These are phyloP conservation scores for Drosophila aldrichi DNA, from an alignment of 2,888 invertebrate genomes.

Conservation along the genomic window DNA sequence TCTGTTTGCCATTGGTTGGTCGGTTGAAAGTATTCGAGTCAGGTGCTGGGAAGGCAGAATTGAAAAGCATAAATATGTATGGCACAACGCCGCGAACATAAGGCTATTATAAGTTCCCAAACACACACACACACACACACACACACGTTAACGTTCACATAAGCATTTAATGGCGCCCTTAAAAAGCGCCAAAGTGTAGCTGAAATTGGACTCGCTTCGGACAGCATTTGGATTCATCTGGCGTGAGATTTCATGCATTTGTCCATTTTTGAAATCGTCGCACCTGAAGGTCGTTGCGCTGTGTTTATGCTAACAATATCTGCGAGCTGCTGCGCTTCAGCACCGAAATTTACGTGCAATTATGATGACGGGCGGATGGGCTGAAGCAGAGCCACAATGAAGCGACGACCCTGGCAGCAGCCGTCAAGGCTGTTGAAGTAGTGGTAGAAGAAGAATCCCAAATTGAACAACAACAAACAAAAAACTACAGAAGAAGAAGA, in stretches of 20 bases:
- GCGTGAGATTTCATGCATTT: slow-evolving; percentile 18
- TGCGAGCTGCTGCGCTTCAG: background rate
- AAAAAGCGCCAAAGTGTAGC: slow-evolving; percentile 32
- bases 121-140: slow-evolving; percentile 8
- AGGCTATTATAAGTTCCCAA: slow-evolving; percentile 10
- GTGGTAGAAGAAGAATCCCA: background rate
- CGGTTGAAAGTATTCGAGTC: slow-evolving; percentile 39
- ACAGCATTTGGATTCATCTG: background rate
- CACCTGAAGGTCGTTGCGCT: slow-evolving; percentile 10
- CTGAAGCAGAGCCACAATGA: slow-evolving; percentile 8
- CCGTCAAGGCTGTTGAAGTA: slow-evolving; percentile 19
- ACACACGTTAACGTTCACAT: slow-evolving; percentile 1
- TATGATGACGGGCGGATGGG: slow-evolving; percentile 8
- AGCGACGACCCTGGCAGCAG: slow-evolving; percentile 12
- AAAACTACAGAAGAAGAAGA: background rate
- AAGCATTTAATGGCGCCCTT: slow-evolving; percentile 50
- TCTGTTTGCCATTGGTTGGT: slow-evolving; percentile 28
- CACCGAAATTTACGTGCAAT: slow-evolving; percentile 30
- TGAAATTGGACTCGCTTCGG: slow-evolving; percentile 32
- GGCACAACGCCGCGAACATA: slow-evolving; percentile 14
- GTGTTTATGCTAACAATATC: slow-evolving; percentile 15
- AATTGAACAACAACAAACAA: slow-evolving; percentile 20
- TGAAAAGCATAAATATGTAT: slow-evolving; percentile 38
- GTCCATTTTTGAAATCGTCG: slow-evolving; percentile 7
- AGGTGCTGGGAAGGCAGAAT: slow-evolving; percentile 39